Evolutionary conservation across 2,113 vertebrate genomes (phyloP).

Genomic region (Erythrocebus patas): DNA sequence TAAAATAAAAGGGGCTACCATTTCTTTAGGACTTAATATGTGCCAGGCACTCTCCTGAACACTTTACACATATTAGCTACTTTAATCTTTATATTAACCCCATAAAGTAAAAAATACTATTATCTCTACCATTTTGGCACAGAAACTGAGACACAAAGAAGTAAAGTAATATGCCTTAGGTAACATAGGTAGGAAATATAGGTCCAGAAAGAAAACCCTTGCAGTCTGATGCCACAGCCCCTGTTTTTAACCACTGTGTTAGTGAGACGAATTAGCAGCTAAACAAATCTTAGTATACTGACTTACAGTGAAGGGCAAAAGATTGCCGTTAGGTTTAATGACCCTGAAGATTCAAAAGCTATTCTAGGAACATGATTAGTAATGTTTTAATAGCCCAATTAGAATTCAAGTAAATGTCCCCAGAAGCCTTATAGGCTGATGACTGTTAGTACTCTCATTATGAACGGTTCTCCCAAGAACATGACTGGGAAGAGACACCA

Average conservation of each 20-base stretch:
- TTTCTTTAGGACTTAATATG: not conserved
- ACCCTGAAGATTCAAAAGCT: not conserved
- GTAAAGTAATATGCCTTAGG: not conserved
- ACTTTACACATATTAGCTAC: not conserved
- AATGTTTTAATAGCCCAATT: constrained; percentile 36
- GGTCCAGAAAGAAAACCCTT: not conserved
- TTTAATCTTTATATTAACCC: not conserved
- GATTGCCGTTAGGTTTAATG: not conserved
- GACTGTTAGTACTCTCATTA: not conserved
- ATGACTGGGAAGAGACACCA: constrained; percentile 20
- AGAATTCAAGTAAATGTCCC: constrained; percentile 49
- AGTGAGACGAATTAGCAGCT: not conserved
- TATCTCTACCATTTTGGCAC: not conserved
- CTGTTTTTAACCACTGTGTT: not conserved
- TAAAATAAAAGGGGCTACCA: not conserved
- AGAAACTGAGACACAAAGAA: not conserved
- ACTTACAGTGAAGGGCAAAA: not conserved
- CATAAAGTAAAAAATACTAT: not conserved
- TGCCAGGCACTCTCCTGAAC: not conserved
- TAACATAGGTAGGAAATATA: not conserved
- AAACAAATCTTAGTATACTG: constrained; percentile 16
- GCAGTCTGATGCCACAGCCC: not conserved
- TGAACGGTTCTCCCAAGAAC: not conserved
- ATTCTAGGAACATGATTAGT: constrained; percentile 34
- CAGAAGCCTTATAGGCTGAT: not conserved